Conservation (phyloP, 2,113 vertebrate genomes). For the Axis porcinus region DNA sequence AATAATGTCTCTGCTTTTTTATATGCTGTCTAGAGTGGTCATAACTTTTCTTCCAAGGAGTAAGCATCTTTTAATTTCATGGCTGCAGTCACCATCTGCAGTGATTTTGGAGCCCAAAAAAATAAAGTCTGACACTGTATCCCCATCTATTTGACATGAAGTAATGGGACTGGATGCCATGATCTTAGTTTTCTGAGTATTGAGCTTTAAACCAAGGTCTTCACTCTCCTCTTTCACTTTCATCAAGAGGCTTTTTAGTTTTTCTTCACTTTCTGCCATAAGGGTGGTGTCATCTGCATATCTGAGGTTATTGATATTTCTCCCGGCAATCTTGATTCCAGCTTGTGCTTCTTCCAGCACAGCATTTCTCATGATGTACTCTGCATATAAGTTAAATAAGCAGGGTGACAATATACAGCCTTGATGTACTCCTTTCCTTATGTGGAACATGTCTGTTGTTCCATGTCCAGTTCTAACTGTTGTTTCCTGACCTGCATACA, state of each 20-base stretch:
- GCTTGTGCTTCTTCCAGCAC: background rate
- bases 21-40: background rate
- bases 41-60: background rate
- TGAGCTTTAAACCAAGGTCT: background rate
- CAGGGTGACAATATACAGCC: background rate
- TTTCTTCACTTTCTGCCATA: background rate
- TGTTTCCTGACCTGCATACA: background rate
- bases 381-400: background rate
- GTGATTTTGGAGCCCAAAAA: background rate
- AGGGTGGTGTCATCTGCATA: background rate
- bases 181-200: background rate
- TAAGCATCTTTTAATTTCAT: background rate
- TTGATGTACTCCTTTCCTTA: background rate
- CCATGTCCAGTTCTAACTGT: background rate
- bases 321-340: background rate
- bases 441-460: background rate
- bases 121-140: background rate
- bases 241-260: background rate
- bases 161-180: background rate
- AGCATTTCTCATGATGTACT: background rate
- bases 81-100: background rate
- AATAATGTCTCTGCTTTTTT: background rate
- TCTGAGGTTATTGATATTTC: background rate
- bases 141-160: background rate
- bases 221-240: background rate